Conservation (phyloP, 2,797 vertebrate species). For the Enteromius fasciolatus region DNA sequence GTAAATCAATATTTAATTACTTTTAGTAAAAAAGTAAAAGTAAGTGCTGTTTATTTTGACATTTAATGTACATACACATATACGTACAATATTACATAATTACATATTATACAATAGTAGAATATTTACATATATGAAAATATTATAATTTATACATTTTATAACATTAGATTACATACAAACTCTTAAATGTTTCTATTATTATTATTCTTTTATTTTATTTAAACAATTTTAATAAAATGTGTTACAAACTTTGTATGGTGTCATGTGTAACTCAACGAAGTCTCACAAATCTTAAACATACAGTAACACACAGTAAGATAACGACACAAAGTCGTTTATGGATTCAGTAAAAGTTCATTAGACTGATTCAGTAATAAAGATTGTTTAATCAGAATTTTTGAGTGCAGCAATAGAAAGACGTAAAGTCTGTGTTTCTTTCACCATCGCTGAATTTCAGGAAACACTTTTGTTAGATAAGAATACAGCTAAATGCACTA, state of each 20-base stretch:
- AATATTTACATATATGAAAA: background rate
- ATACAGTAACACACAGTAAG: too few species aligned
- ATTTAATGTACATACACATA: background rate
- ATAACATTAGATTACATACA: background rate
- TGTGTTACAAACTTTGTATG: background rate
- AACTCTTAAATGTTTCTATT: background rate
- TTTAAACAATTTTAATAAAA: background rate
- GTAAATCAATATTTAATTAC: background rate
- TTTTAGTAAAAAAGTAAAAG: background rate
- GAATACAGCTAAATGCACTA: background rate
- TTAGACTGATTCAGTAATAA: background rate
- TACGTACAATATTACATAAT: background rate
- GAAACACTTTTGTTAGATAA: background rate
- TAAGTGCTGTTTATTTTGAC: background rate
- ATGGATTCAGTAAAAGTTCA: background rate
- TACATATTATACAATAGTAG: background rate
- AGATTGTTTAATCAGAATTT: background rate
- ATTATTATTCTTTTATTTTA: too few species aligned
- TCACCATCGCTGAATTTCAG: background rate
- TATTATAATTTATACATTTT: background rate
- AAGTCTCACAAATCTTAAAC: background rate
- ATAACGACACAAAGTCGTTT: too few species aligned
- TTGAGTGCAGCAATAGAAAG: background rate
- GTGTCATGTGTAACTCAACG: background rate
- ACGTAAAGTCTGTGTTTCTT: background rate